Base-by-base conservation (phyloP, 2,797 vertebrate species). In the Dryobates pubescens region DNA sequence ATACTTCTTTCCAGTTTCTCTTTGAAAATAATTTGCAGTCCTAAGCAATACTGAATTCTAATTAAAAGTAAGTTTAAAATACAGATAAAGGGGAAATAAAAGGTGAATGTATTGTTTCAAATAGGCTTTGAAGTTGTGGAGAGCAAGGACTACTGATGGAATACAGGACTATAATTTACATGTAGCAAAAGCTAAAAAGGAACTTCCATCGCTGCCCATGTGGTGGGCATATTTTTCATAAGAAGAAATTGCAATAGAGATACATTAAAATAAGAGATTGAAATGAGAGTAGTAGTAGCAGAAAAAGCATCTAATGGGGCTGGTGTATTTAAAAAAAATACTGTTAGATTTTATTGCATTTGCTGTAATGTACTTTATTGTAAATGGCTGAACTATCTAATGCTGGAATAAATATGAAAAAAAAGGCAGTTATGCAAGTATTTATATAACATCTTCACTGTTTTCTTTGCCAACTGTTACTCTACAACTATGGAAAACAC, bases 31-130 rank as follows among this genome's bases (percentile, higher is more conserved):
- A 58, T 93, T 93, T 82, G 5, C 56, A 70, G 12, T 75, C 77
- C 36, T 70, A 82, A 89, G 65, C 13, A 76, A 24, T 71, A 82
- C 17, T 36, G 34, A 78, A 19, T 89, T 92, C 75, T 85, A 92
- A 77, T 76, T 36, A 92, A 89, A 86, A 94, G 47, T 34, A 38
- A 24, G 58, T 91, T 93, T 94, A 96, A 95, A 88, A 0, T 6
- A 87, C 61, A 90, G 78, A 72, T 88, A 80, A 58, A 89, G 73
- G 59, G 43, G 16, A 87, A 64, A 68, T 83, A 83, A 94, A 87
- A 91, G 58, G 64, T 69, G 79, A 84, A 90, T 64, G 6, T 80
- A 8, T 90, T 57, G 96, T 97, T 96, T 97, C 68, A 95, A 93
- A 89, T 73, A 89, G 88, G n/a, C 89, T 85, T 93, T 81, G 61